phyloP scores from a whole-genome alignment of 2,888 invertebrate genomes.

The Podotricha telesiphe region DNA sequence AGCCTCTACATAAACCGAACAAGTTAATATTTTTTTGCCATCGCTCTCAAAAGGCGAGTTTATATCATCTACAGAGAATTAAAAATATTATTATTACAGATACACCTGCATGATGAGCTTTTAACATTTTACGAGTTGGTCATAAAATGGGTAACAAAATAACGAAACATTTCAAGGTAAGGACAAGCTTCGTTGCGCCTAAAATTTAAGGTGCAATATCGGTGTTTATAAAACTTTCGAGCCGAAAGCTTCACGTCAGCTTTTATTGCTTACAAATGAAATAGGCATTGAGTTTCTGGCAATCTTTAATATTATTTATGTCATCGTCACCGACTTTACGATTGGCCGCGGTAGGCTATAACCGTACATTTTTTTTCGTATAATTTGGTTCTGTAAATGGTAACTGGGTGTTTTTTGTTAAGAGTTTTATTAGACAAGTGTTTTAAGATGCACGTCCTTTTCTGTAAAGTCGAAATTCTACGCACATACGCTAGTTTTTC shows the following conservation, averaged over 20 bases:
- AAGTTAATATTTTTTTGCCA: not conserved
- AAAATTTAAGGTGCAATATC: constrained; percentile 42
- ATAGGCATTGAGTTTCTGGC: constrained; percentile 60
- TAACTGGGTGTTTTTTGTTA: constrained; percentile 50
- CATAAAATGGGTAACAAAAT: constrained; percentile 50
- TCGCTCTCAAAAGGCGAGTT: constrained; percentile 38
- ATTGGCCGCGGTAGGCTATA: constrained; percentile 60
- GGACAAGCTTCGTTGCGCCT: constrained; percentile 28
- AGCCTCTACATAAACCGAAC: not conserved
- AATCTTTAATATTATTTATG: constrained; percentile 75
- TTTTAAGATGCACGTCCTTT: constrained; percentile 39
- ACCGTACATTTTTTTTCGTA: constrained; percentile 62
- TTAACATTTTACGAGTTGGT: constrained; percentile 59
- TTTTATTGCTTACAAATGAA: constrained; percentile 50
- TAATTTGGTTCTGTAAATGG: constrained; percentile 61
- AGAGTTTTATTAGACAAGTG: constrained; percentile 44
- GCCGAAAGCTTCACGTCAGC: constrained; percentile 37
- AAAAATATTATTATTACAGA: constrained; percentile 37
- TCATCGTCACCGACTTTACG: constrained; percentile 68
- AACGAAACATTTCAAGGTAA: constrained; percentile 36
- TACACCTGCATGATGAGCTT: constrained; percentile 63
- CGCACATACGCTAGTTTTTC: constrained; percentile 22
- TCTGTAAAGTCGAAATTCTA: constrained; percentile 32
- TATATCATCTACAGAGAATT: constrained; percentile 31
- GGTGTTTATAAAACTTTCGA: constrained; percentile 30